Evolutionary conservation across 92 coral and sea anemone species (phyloP).

Genomic region (Meandrina meandrites): DNA sequence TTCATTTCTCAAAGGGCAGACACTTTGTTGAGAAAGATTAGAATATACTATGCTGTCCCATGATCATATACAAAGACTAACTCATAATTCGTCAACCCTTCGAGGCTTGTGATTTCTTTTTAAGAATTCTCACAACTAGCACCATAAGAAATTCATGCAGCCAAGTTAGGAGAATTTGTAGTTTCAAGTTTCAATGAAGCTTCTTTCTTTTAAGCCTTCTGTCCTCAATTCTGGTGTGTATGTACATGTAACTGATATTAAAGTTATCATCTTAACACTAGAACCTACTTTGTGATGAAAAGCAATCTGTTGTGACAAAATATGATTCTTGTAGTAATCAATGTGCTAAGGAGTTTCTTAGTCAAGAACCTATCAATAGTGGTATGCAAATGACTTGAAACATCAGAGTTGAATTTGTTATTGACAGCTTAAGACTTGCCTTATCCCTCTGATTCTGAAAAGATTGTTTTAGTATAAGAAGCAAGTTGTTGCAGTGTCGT

Average conservation of each 20-base stretch:
- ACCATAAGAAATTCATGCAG: neutral
- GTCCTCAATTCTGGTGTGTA: neutral
- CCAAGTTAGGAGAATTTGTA: neutral
- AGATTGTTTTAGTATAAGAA: neutral
- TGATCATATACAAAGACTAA: neutral
- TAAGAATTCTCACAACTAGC: neutral
- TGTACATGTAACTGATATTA: neutral
- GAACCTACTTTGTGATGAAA: neutral
- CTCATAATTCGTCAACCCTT: neutral
- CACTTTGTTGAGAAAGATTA: neutral
- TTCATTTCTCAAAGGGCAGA: neutral
- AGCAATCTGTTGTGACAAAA: neutral
- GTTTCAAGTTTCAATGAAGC: neutral
- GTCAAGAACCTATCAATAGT: neutral
- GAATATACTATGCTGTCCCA: neutral
- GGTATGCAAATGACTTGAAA: neutral
- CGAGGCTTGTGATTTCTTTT: neutral
- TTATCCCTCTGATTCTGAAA: neutral
- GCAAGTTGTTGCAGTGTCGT: neutral
- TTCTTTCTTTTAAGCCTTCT: slow-evolving; percentile 17
- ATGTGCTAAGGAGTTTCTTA: neutral
- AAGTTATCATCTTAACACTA: neutral
- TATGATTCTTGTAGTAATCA: neutral
- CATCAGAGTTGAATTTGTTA: neutral
- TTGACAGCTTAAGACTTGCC: slow-evolving; percentile 1